phyloP scores from a whole-genome alignment of 2,113 vertebrate species.

The Suncus etruscus region DNA sequence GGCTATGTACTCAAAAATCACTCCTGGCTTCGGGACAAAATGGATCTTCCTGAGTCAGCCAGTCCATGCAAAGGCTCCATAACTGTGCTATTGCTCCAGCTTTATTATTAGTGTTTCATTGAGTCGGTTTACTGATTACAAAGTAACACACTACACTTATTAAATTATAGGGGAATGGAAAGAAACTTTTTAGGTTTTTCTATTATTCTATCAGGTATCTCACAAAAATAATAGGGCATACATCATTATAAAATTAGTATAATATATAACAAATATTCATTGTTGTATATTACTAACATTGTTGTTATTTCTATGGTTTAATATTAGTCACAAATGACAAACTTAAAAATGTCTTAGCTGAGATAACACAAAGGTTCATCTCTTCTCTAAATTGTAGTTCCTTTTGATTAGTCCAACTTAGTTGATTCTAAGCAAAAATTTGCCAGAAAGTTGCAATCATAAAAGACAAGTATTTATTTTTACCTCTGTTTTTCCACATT shows the following conservation, averaged over 20 bases:
- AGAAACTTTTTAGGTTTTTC: background rate
- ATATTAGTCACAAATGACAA: accelerated
- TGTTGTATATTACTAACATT: background rate
- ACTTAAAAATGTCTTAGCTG: background rate
- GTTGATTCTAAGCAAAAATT: background rate
- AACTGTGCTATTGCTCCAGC: too few species aligned
- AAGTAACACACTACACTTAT: background rate
- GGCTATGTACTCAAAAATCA: too few species aligned
- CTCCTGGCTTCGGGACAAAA: too few species aligned
- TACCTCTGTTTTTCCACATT: background rate
- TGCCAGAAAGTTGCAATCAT: background rate
- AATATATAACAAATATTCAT: background rate
- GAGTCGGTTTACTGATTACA: background rate
- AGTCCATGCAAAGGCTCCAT: too few species aligned
- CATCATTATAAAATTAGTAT: background rate
- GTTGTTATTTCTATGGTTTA: background rate
- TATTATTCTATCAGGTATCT: background rate
- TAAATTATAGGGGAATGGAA: background rate
- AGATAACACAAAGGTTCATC: background rate
- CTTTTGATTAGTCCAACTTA: background rate
- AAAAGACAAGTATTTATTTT: background rate
- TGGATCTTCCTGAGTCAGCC: too few species aligned
- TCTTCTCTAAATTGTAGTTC: background rate
- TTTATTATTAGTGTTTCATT: background rate
- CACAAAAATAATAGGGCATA: background rate